Base-by-base conservation (phyloP, 2,888 invertebrate genomes). In the Mesorhabditis belari region DNA sequence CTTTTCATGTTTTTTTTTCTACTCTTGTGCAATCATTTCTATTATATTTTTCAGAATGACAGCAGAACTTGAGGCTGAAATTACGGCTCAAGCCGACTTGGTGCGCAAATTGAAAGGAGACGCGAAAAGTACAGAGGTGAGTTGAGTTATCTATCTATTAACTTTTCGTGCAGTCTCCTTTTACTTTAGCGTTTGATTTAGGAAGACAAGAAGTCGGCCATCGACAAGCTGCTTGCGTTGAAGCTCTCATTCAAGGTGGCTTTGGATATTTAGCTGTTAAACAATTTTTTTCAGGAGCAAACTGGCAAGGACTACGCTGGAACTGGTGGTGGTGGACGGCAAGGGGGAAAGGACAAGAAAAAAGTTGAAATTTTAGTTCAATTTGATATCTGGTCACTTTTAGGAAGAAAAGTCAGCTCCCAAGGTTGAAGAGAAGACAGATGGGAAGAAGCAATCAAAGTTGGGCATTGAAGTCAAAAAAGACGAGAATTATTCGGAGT, bases 381-480 rank as follows among this genome's bases (percentile, higher is more conserved):
- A 25, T 17, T 4, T n/a, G n/a, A n/a, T 35, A 17, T 54, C 6
- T 24, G 12, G 19, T 54, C 17, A 19, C 12, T 54, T 26, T 9
- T 9, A 70, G 57, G 62, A 70, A 24, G 56, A 62, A 51, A 69
- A 71, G 23, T 60, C 58, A 35, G 27, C 28, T 29, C 60, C 61
- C 24, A 29, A 59, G 21, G 55, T 62, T 26, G 60, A 58, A 25
- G 56, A 64, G 55, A 59, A 60, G 57, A 61, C 49, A 17, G 74
- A 73, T 29, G 74, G 81, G 0, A 94, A 95, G 84, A 95, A 95
- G 80, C n/a, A n/a, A n/a, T 94, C 95, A 0, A 86, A 93, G 57
- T 84, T 99, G 5, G 95, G 98, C 2, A 83, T 99, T 24, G 96
- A 96, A 82, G 91, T 89, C 0, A 89, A 87, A 74, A 99, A 98